Percentiles rank a stretch among this genome's conserved stretches.
phyloP scores from a whole-genome alignment of 2,888 invertebrate species.

The Pogonocherus hispidulus region DNA sequence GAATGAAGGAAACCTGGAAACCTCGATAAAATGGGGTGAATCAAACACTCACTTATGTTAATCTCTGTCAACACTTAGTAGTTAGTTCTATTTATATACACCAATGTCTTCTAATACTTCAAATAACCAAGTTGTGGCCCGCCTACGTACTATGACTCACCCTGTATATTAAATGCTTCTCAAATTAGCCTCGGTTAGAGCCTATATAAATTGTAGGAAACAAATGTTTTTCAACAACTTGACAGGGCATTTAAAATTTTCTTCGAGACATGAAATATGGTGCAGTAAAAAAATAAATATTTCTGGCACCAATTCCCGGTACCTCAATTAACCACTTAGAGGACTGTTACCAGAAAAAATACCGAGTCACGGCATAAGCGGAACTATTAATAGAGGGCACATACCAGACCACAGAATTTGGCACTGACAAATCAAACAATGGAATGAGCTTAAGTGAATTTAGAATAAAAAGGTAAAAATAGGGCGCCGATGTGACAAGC shows the following conservation, averaged over 20 bases:
- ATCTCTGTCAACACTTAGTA: no score
- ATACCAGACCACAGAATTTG: constrained; percentile 8
- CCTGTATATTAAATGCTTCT: no score
- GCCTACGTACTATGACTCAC: no score
- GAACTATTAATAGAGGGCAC: constrained; percentile 14
- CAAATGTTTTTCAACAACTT: constrained; percentile 4
- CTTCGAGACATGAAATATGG: background rate
- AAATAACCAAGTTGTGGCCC: no score
- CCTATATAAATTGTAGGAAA: background rate
- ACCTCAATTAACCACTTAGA: background rate
- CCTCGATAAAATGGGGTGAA: no score
- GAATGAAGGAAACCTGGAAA: no score
- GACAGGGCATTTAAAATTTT: background rate
- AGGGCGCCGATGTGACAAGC: background rate
- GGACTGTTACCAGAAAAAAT: background rate
- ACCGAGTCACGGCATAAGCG: background rate
- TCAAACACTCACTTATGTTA: no score
- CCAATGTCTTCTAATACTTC: no score
- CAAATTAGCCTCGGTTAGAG: background rate
- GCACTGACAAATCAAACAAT: background rate
- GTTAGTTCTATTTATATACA: no score
- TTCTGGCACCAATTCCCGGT: background rate
- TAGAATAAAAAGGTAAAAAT: background rate
- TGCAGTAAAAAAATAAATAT: background rate
- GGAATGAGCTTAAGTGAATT: background rate